These are phyloP conservation scores for Xanthorhoe spadicearia DNA, from an alignment of 2,888 invertebrate species.

Conservation along the genomic window DNA sequence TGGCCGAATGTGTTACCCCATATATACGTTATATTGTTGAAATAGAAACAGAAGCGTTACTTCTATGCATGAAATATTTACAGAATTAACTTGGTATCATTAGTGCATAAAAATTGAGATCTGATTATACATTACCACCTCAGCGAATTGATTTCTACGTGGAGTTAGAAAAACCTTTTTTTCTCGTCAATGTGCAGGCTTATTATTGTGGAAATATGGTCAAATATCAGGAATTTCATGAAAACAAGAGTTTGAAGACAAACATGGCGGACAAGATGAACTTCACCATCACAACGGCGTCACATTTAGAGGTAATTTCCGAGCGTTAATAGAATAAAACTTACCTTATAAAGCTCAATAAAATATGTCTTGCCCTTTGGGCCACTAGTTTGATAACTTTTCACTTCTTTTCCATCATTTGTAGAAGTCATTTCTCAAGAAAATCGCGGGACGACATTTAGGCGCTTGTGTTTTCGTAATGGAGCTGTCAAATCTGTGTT, in stretches of 20 bases:
- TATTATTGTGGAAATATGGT: slow-evolving; percentile 39
- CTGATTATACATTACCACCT: slow-evolving; percentile 6
- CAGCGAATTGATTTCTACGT: not conserved
- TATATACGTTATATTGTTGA: not conserved
- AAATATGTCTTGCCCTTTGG: slow-evolving; percentile 80
- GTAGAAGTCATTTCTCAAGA: slow-evolving; percentile 85
- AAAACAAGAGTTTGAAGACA: slow-evolving; percentile 80
- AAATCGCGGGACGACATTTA: slow-evolving; percentile 85
- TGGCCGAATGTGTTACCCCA: not conserved
- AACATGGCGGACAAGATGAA: slow-evolving; percentile 83
- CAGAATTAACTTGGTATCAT: slow-evolving; percentile 26
- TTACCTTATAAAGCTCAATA: slow-evolving; percentile 82
- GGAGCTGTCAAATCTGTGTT: slow-evolving; percentile 81
- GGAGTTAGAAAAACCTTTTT: not conserved
- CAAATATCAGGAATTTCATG: slow-evolving; percentile 58
- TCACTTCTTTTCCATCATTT: slow-evolving; percentile 84
- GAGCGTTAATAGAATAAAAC: slow-evolving; percentile 60
- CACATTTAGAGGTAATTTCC: slow-evolving; percentile 55
- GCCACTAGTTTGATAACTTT: slow-evolving; percentile 78
- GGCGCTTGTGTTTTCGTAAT: slow-evolving; percentile 84
- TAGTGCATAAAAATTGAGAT: slow-evolving; percentile 18
- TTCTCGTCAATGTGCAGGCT: not conserved
- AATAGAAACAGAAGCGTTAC: not conserved
- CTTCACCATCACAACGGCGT: slow-evolving; percentile 78
- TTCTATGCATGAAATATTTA: slow-evolving; percentile 24